Conservation (phyloP, 2,797 vertebrate genomes). For the Xiphophorus birchmanni region DNA sequence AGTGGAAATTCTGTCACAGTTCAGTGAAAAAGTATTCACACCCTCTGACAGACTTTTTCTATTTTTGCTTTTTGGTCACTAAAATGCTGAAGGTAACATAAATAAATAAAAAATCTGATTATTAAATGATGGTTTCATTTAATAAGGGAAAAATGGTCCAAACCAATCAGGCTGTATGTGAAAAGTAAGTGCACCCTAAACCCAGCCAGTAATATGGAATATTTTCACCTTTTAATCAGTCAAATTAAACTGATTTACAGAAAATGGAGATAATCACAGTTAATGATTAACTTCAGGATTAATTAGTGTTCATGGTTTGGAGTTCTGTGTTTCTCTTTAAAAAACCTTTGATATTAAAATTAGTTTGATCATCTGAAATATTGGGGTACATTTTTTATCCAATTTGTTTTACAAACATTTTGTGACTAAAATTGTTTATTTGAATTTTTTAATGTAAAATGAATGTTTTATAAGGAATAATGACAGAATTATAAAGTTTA, state of each 20-base stretch:
- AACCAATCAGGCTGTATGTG: not conserved
- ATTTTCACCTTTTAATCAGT: not conserved
- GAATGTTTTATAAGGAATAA: too few relatives aligned
- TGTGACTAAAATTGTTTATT: too few relatives aligned
- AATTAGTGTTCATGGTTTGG: not conserved
- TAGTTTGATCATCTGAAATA: not conserved
- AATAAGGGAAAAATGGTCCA: not conserved
- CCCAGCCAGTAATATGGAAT: not conserved
- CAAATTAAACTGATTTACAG: not conserved
- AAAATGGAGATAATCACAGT: too few relatives aligned
- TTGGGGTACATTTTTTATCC: not conserved
- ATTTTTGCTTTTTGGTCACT: not conserved
- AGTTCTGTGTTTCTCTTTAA: too few relatives aligned
- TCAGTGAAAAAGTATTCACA: not conserved
- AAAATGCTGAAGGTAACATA: not conserved
- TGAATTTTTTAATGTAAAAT: too few relatives aligned
- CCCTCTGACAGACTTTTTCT: not conserved
- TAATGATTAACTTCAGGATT: not conserved
- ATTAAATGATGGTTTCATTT: not conserved
- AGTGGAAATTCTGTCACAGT: not conserved
- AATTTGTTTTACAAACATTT: not conserved
- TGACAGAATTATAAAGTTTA: too few relatives aligned
- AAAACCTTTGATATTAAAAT: not conserved
- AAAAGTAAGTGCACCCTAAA: not conserved
- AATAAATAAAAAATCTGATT: not conserved